phyloP scores from a whole-genome alignment of 1,140 invertebrate species.

The Drosophila sp. region DNA sequence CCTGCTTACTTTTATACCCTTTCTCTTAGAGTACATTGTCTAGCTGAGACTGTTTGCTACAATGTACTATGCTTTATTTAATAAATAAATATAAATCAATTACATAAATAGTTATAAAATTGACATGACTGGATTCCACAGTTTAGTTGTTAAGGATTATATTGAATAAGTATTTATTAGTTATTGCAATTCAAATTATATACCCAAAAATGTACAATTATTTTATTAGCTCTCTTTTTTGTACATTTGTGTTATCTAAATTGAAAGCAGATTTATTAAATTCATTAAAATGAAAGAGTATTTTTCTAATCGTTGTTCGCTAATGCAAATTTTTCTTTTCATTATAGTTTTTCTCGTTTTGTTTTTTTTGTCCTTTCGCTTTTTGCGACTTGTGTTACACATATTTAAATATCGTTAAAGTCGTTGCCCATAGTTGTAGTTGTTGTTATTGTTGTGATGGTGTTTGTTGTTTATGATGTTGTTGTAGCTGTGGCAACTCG shows the following conservation, averaged over 20 bases:
- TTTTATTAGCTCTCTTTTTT: too few species aligned
- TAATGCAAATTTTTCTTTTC: neutral
- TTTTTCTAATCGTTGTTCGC: neutral
- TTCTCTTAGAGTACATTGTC: neutral
- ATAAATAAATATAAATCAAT: too few species aligned
- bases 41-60: neutral
- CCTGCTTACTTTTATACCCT: slow-evolving; percentile 8
- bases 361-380: slow-evolving; percentile 7
- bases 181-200: too few species aligned
- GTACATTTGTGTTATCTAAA: too few species aligned
- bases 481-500: slow-evolving; percentile 26
- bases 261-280: neutral
- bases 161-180: too few species aligned
- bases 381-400: slow-evolving; percentile 20
- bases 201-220: too few species aligned
- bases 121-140: too few species aligned
- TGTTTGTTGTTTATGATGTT: slow-evolving; percentile 6
- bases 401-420: slow-evolving; percentile 71
- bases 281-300: neutral
- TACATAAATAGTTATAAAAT: too few species aligned
- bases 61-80: too few species aligned
- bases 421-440: slow-evolving; percentile 39
- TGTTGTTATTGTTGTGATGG: slow-evolving; percentile 21
- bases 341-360: neutral
- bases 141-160: too few species aligned